Conservation (phyloP, 2,797 vertebrate genomes). For the Coreius guichenoti region DNA sequence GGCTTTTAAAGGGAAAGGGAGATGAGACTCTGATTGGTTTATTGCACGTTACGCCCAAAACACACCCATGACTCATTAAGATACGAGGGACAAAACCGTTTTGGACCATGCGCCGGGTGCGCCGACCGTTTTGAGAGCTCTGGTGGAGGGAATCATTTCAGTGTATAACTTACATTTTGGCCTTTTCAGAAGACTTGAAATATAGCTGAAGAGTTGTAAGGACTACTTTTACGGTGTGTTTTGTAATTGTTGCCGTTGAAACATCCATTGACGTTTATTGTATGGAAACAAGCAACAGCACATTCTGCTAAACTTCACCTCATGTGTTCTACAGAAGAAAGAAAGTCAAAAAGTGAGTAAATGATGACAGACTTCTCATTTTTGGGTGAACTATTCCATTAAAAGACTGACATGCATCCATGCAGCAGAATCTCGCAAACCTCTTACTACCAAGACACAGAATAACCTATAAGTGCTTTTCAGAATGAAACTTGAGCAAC, state of each 20-base stretch:
- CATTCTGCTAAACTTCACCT: not conserved
- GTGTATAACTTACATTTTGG: not conserved
- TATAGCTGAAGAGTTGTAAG: not conserved
- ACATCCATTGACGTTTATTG: not conserved
- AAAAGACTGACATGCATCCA: not conserved
- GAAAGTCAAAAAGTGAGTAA: not conserved
- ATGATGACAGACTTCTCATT: not conserved
- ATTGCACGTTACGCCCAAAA: no score
- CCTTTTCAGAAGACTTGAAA: not conserved
- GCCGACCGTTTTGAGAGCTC: no score
- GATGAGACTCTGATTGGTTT: no score
- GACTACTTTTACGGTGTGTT: not conserved
- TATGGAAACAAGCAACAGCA: not conserved
- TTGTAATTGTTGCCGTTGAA: no score
- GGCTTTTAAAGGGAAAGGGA: no score
- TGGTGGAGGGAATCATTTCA: not conserved
- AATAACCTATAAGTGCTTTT: conserved; percentile 21
- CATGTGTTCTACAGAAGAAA: not conserved
- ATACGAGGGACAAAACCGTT: no score
- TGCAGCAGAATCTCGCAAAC: conserved; percentile 5
- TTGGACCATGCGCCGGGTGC: no score
- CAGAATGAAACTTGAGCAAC: conserved; percentile 5
- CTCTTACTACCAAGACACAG: conserved; percentile 8
- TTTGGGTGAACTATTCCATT: not conserved
- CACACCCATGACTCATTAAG: no score